A percentile compares a stretch with the other conserved stretches of the same genome.
phyloP scores from a whole-genome alignment of 1,140 invertebrate genomes.

The Drosophila lowei region DNA sequence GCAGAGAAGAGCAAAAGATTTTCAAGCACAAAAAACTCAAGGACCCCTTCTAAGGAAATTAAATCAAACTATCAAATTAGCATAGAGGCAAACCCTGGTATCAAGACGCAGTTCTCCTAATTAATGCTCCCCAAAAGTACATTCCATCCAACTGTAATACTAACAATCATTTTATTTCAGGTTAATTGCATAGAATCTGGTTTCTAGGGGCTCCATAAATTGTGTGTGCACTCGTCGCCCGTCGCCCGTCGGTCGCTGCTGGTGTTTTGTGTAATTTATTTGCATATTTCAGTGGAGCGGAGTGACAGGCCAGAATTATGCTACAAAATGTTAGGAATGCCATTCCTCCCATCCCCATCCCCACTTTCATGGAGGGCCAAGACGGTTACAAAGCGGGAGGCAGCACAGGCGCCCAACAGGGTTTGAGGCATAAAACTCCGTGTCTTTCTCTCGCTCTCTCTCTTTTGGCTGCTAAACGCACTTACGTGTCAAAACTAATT shows the following conservation, averaged over 20 bases:
- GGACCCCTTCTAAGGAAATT: too few relatives aligned
- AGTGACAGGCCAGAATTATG: constrained; percentile 74
- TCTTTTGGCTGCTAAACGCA: constrained; percentile 61
- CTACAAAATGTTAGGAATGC: constrained; percentile 71
- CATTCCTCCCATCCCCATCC: constrained; percentile 2
- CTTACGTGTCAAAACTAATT: constrained; percentile 80
- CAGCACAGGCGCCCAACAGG: too few relatives aligned
- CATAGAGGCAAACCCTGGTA: too few relatives aligned
- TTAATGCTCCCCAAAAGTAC: constrained; percentile 2
- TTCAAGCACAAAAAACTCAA: too few relatives aligned
- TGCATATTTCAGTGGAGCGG: constrained; percentile 55
- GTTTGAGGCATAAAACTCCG: background rate
- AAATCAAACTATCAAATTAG: too few relatives aligned
- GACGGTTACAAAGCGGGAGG: too few relatives aligned
- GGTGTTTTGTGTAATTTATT: constrained; percentile 65
- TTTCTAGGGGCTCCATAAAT: constrained; percentile 49
- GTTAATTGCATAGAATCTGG: constrained; percentile 66
- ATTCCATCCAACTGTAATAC: constrained; percentile 24
- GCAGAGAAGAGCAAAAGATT: too few relatives aligned
- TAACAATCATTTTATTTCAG: constrained; percentile 73
- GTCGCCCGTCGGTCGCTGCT: background rate
- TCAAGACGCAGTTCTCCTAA: background rate
- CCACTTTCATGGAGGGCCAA: background rate
- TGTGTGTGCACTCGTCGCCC: constrained; percentile 29
- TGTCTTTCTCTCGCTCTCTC: constrained; percentile 8